A percentile compares a stretch with the other conserved stretches of the same genome.
Evolutionary conservation across 2,113 vertebrate genomes (phyloP).

Genomic region (Oreochromis tanganicae): DNA sequence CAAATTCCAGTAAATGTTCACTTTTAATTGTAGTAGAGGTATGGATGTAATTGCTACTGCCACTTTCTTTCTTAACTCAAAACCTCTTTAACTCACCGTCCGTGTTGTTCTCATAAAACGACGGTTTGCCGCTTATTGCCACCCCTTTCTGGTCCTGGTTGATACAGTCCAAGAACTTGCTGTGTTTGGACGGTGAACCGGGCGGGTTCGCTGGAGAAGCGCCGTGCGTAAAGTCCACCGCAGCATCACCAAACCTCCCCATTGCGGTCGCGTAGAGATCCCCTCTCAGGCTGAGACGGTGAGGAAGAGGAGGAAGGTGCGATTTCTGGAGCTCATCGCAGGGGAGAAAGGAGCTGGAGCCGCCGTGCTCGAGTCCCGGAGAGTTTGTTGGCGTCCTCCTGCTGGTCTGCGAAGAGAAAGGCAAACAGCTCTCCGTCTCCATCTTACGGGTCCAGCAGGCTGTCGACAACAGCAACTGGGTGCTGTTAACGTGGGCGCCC

Average conservation of each 20-base stretch:
- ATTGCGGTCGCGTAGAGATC: conserved; percentile 62
- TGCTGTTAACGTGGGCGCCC: conserved; percentile 46
- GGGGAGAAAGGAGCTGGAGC: conserved; percentile 61
- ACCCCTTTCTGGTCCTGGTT: conserved; percentile 61
- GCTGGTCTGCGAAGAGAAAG: conserved; percentile 71
- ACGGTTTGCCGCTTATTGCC: conserved; percentile 62
- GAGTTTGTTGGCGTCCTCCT: conserved; percentile 64
- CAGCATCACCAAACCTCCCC: conserved; percentile 57
- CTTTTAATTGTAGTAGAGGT: background rate
- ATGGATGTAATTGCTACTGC: background rate
- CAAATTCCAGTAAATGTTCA: background rate
- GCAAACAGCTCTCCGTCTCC: conserved; percentile 78
- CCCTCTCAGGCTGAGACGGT: conserved; percentile 66
- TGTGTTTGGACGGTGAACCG: conserved; percentile 71
- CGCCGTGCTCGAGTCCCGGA: conserved; percentile 62
- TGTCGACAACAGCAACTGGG: conserved; percentile 51
- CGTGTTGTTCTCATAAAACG: conserved; percentile 70
- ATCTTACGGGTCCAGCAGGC: conserved; percentile 64
- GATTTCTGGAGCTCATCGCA: conserved; percentile 68
- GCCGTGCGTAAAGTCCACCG: conserved; percentile 69
- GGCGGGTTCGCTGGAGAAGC: conserved; percentile 48
- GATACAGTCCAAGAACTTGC: conserved; percentile 73
- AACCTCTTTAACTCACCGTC: conserved; percentile 52
- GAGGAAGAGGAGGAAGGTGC: conserved; percentile 54
- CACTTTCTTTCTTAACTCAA: background rate